Evolutionary conservation across 1,140 invertebrate genomes (phyloP), one percentile per base, ranked within the genome.

Genomic region (Ceratina calcarata): DNA sequence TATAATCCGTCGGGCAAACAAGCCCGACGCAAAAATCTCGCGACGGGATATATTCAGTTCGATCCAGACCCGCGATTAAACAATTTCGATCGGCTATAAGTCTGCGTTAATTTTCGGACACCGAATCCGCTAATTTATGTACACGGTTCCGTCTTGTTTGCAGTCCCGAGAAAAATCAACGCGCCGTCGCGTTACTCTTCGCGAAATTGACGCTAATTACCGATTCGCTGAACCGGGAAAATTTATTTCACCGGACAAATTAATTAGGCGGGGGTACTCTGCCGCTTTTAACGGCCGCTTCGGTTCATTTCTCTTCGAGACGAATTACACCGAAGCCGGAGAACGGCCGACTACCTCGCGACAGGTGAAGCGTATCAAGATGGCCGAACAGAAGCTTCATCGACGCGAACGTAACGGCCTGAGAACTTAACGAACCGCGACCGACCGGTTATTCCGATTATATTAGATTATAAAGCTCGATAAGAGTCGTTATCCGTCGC

Each of bases 371-470:
- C 75, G 66, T 77, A 53, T 57, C 68, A 71, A 72, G 69, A 65
- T 58, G 67, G 60, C 51, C 24, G 62, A 27, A 61, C 65, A 65
- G 69, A 58, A 69, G 51, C 51, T 22, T 78, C 78, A 85, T 84
- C 84, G 73, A 79, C 51, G 84, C 81, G 84, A 82, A 85, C 78
- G 84, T 84, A 84, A 81, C 79, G 64, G 53, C 20, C 20, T 71
- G 60, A 70, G 61, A 37, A 75, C 68, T 45, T 71, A 82, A 78
- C 72, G 74, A 81, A 45, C 27, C 65, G 37, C 67, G 65, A 27
- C 27, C 7, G 65, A 55, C 45, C 55, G 18, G 51, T 61, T 67
- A 80, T 64, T 20, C 45, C 0, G 3, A 12, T 45, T 45, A 45
- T 45, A 45, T 45, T 2, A 67, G 62, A 83, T 80, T 27, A 15